Conservation (phyloP, 1,140 invertebrate genomes). For the Cydia splendana region DNA sequence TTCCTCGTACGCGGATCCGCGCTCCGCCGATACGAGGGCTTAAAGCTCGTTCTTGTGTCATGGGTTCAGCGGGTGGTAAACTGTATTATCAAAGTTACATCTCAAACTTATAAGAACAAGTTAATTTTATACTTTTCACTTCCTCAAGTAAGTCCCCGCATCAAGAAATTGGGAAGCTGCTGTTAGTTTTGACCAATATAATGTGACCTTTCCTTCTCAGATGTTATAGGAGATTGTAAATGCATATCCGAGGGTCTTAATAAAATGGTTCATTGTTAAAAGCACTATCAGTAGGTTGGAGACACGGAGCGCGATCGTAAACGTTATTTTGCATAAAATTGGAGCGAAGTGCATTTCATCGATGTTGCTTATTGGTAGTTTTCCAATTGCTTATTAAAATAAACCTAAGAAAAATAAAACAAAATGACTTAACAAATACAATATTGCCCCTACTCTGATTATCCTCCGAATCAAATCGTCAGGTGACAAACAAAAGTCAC, state of each 20-base stretch:
- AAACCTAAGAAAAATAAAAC: no score
- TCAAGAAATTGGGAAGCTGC: slow-evolving; percentile 21
- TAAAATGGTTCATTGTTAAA: not conserved
- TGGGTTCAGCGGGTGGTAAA: not conserved
- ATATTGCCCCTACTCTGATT: no score
- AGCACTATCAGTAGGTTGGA: slow-evolving; percentile 7
- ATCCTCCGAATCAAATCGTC: no score
- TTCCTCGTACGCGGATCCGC: no score
- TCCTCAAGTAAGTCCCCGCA: slow-evolving; percentile 14
- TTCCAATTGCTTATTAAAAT: no score
- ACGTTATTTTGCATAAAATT: slow-evolving; percentile 45
- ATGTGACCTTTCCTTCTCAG: not conserved
- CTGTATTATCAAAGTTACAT: not conserved
- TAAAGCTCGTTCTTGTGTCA: no score
- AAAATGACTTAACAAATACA: no score
- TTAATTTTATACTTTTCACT: slow-evolving; percentile 8
- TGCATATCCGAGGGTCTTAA: not conserved
- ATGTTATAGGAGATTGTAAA: not conserved
- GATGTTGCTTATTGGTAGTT: slow-evolving; percentile 2
- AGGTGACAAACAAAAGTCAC: no score
- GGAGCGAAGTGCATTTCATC: slow-evolving; percentile 37
- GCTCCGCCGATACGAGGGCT: no score
- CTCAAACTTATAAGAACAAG: not conserved
- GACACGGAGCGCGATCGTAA: slow-evolving; percentile 37
- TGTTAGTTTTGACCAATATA: slow-evolving; percentile 3